These are phyloP conservation scores for Helicoverpa assulta DNA, from an alignment of 2,888 invertebrate genomes.

Conservation along the genomic window DNA sequence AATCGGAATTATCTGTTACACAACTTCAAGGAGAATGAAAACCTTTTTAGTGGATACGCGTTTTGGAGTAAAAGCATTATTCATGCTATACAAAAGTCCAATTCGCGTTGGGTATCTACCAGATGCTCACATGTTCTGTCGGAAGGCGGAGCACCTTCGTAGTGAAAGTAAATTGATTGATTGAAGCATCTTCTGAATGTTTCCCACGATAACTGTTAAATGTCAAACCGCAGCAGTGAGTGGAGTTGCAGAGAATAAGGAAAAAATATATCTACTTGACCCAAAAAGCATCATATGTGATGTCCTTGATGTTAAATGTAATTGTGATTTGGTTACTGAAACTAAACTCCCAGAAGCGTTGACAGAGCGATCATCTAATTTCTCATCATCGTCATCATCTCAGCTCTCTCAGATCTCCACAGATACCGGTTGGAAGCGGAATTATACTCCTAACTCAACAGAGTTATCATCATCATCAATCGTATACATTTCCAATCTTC, in stretches of 20 bases:
- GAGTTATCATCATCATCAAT: slow-evolving; percentile 15
- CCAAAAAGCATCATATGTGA: not conserved
- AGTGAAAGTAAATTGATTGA: slow-evolving; percentile 55
- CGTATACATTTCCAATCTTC: slow-evolving; percentile 18
- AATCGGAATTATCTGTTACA: too few relatives aligned
- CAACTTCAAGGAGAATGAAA: not conserved
- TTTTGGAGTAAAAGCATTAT: slow-evolving; percentile 7
- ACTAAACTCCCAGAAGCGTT: not conserved
- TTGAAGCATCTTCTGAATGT: slow-evolving; percentile 36
- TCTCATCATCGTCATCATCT: too few relatives aligned
- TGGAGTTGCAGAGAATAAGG: not conserved
- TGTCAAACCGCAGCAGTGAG: slow-evolving; percentile 18
- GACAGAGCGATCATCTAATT: not conserved
- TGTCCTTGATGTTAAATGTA: not conserved
- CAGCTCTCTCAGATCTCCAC: too few relatives aligned
- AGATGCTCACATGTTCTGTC: slow-evolving; percentile 22
- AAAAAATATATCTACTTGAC: not conserved
- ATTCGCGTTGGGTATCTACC: slow-evolving; percentile 4
- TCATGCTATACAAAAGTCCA: slow-evolving; percentile 8
- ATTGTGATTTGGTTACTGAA: not conserved
- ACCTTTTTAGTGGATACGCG: not conserved
- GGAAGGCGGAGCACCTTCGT: slow-evolving; percentile 20
- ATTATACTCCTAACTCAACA: slow-evolving; percentile 3
- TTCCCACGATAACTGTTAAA: slow-evolving; percentile 46
- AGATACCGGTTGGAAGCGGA: too few relatives aligned